Base-by-base conservation (phyloP, 2,888 invertebrate genomes). In the Alloplasta piceator region DNA sequence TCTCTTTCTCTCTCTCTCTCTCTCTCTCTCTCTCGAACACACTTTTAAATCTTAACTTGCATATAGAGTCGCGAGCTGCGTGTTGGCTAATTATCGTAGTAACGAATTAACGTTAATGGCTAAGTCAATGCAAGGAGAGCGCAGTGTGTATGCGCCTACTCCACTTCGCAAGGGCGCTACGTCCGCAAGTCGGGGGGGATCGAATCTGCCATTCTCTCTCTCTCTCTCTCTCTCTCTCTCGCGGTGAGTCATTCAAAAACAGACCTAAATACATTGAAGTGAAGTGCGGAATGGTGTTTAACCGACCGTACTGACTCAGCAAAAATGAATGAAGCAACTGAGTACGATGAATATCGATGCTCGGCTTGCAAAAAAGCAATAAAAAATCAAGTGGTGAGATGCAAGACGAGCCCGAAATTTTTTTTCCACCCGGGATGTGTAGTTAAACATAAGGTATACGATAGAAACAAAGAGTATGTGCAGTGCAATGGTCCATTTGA, bases 61-160 rank as follows among this genome's bases (percentile, higher is more conserved):
- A n/a, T 46, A 55, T 41, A 70, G 55, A 73, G 66, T 76, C 58
- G 61, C 41, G 55, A 36, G 5, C 41, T 63, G 52, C 63, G 56
- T 56, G 67, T 50, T 60, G 73, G 73, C 78, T 83, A 83, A 85
- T 85, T 83, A 85, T 80, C 64, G 73, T 73, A 75, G 83, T 85
- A 85, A 83, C 78, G 78, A 83, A 85, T 81, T 85, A 83, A 85
- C 84, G 80, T 55, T 85, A 83, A 85, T 85, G 83, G 83, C 79
- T 80, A 72, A 56, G 72, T 55, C 79, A 77, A 79, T 63, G 64
- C 64, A 77, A 74, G 71, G 73, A 60, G 58, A 48, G 61, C 63
- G 58, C 6, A 9, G 5, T 41, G 38, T n/a, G 43, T 39, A 76
- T 56, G 63, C 46, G 73, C 41, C 46, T 43, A 63, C 71, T 61